These are phyloP conservation scores for Akabosia matsudoensis DNA, from an alignment of 1,140 invertebrate genomes.

Conservation along the genomic window DNA sequence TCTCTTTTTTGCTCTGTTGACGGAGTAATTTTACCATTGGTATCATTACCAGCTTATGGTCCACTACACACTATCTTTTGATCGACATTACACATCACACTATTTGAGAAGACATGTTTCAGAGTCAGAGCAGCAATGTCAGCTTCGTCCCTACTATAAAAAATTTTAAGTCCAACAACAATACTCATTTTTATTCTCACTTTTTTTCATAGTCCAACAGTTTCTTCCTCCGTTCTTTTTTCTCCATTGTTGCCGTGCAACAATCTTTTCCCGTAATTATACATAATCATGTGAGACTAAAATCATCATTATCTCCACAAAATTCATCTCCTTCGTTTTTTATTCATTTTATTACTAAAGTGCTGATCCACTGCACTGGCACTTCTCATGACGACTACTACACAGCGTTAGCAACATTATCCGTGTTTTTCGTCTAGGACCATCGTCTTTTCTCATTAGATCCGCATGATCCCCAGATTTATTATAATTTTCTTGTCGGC, in stretches of 20 bases:
- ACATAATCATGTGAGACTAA: conserved; percentile 40
- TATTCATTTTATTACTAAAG: conserved; percentile 26
- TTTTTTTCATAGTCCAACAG: too few relatives aligned
- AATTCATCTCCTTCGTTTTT: conserved; percentile 27
- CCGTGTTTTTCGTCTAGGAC: neutral
- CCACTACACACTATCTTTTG: too few relatives aligned
- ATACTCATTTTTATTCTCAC: too few relatives aligned
- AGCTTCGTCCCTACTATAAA: too few relatives aligned
- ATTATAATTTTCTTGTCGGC: conserved; percentile 24
- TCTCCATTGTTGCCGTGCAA: conserved; percentile 1
- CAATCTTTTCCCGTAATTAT: conserved; percentile 29
- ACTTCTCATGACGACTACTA: neutral
- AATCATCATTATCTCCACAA: conserved; percentile 35
- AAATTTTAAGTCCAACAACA: too few relatives aligned
- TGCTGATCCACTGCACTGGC: neutral
- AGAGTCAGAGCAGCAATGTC: too few relatives aligned
- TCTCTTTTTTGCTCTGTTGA: too few relatives aligned
- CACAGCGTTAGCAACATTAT: neutral
- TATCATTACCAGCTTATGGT: too few relatives aligned
- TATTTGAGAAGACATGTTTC: too few relatives aligned
- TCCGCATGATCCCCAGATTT: conserved; percentile 39
- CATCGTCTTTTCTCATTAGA: conserved; percentile 33
- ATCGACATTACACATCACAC: too few relatives aligned
- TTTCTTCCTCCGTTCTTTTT: too few relatives aligned
- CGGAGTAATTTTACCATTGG: too few relatives aligned